Evolutionary conservation across 2,113 vertebrate genomes (phyloP).

Genomic region (Dromiciops gliroides): DNA sequence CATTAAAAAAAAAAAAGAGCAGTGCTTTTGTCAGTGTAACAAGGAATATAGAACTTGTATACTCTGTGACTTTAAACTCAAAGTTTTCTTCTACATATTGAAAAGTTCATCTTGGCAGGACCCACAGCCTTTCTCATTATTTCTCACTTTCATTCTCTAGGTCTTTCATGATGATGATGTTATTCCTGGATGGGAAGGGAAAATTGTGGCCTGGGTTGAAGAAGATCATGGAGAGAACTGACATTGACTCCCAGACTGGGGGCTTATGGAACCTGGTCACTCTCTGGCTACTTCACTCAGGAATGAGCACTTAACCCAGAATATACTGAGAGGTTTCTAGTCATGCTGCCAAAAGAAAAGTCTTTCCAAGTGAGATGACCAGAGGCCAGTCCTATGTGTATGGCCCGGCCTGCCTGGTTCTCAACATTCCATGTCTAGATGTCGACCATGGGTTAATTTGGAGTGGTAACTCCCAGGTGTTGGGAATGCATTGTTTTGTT

Average conservation of each 20-base stretch:
- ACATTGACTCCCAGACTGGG: slow-evolving; percentile 76
- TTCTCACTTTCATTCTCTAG: slow-evolving; percentile 75
- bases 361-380: slow-evolving; percentile 56
- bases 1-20: neutral
- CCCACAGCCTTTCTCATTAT: slow-evolving; percentile 5
- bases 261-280: slow-evolving; percentile 11
- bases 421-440: slow-evolving; percentile 54
- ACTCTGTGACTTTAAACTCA: no score
- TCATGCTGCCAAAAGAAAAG: slow-evolving; percentile 79
- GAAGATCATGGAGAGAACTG: slow-evolving; percentile 93
- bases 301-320: slow-evolving; percentile 76
- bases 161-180: slow-evolving; percentile 95
- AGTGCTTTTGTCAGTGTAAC: neutral
- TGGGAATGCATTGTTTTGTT: slow-evolving; percentile 57
- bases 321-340: slow-evolving; percentile 69
- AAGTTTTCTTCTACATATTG: slow-evolving; percentile 19
- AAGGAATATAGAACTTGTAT: slow-evolving; percentile 17
- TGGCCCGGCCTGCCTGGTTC: slow-evolving; percentile 62
- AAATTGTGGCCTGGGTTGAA: slow-evolving; percentile 99
- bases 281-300: slow-evolving; percentile 73
- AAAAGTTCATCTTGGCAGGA: neutral
- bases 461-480: slow-evolving; percentile 34
- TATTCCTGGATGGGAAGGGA: slow-evolving; percentile 98
- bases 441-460: slow-evolving; percentile 60
- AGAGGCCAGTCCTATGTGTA: slow-evolving; percentile 45